These are phyloP conservation scores for Lamellibrachia satsuma DNA, from an alignment of 2,888 invertebrate species.

Conservation along the genomic window DNA sequence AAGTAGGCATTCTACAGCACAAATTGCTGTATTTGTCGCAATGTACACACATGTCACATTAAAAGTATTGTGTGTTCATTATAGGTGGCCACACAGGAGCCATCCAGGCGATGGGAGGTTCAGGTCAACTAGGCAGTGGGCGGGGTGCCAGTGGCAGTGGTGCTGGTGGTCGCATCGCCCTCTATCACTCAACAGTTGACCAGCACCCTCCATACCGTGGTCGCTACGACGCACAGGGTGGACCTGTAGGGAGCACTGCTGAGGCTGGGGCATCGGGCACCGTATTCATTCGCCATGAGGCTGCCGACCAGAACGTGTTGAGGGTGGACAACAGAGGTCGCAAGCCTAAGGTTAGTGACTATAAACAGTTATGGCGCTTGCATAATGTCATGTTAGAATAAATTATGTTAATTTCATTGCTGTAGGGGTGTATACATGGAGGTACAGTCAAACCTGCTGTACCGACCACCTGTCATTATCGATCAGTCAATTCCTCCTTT, in stretches of 20 bases:
- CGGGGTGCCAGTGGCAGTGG: conserved; percentile 44
- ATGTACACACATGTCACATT: neutral
- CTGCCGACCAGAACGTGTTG: conserved; percentile 39
- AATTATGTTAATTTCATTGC: neutral
- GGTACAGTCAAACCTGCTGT: neutral
- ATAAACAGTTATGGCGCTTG: neutral
- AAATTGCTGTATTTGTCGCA: neutral
- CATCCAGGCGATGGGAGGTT: conserved; percentile 49
- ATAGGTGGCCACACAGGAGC: conserved; percentile 53
- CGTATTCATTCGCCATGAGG: conserved; percentile 42
- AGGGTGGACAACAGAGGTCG: conserved; percentile 48
- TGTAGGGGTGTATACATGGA: neutral
- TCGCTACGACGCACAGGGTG: conserved; percentile 46
- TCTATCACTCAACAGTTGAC: conserved; percentile 48
- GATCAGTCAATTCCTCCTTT: neutral
- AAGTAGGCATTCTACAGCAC: neutral
- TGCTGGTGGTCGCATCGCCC: conserved; percentile 49
- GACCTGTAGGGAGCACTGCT: conserved; percentile 38
- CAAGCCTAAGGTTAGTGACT: conserved; percentile 17
- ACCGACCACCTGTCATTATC: neutral
- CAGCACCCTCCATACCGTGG: conserved; percentile 48
- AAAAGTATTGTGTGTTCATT: neutral
- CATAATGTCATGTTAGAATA: neutral
- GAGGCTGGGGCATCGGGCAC: conserved; percentile 53
- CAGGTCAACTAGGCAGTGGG: conserved; percentile 38